phyloP scores from a whole-genome alignment of 1,140 invertebrate genomes.

The Ceratoteleas bidentatus region DNA sequence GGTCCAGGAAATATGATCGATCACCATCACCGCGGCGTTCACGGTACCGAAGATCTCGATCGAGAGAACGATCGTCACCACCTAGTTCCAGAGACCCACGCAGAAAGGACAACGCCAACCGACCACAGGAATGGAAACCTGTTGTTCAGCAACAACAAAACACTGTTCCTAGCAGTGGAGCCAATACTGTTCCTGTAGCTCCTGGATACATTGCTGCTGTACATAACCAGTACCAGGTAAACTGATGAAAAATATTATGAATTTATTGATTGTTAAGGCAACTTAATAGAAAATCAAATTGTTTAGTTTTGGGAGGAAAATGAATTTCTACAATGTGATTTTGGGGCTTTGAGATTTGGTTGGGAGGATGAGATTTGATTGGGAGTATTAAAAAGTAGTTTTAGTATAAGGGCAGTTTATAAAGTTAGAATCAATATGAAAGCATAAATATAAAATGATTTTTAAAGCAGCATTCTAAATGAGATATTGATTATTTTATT shows the following conservation, averaged over 20 bases:
- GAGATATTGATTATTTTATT: too few relatives aligned
- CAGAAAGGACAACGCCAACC: slow-evolving; percentile 70
- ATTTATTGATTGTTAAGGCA: not conserved
- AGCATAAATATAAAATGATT: too few relatives aligned
- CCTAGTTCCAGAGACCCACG: slow-evolving; percentile 73
- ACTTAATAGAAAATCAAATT: too few relatives aligned
- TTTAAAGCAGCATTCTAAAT: too few relatives aligned
- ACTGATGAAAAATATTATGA: not conserved
- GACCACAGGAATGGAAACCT: slow-evolving; percentile 75
- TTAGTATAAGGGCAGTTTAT: too few relatives aligned
- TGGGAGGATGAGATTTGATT: too few relatives aligned
- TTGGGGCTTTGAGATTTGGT: too few relatives aligned
- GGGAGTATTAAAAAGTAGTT: too few relatives aligned
- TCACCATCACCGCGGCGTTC: slow-evolving; percentile 77
- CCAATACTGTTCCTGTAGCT: slow-evolving; percentile 40
- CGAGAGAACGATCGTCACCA: slow-evolving; percentile 74
- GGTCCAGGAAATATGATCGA: slow-evolving; percentile 77
- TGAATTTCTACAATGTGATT: too few relatives aligned
- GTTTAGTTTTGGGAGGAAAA: too few relatives aligned
- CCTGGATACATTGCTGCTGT: slow-evolving; percentile 73
- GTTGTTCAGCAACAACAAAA: slow-evolving; percentile 54
- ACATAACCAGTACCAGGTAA: slow-evolving; percentile 79
- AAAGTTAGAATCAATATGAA: too few relatives aligned
- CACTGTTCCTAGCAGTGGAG: slow-evolving; percentile 19
- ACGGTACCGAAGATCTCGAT: slow-evolving; percentile 76